Evolutionary conservation across 2,888 invertebrate species (phyloP).

Genomic region (Brenthis hecate): DNA sequence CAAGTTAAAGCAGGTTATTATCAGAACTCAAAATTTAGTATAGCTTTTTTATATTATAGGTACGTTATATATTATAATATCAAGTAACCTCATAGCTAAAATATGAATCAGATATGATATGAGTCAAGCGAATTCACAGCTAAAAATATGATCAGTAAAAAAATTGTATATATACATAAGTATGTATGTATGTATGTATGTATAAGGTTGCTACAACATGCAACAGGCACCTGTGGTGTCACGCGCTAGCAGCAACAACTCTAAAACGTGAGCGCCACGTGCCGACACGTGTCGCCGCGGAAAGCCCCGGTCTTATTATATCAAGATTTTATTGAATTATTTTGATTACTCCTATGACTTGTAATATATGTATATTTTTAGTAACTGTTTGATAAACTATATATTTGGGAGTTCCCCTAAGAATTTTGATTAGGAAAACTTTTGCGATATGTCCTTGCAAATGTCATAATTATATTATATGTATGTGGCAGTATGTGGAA

Average conservation of each 20-base stretch:
- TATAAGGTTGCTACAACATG: background rate
- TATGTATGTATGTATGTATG: background rate
- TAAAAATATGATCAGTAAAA: too few species aligned
- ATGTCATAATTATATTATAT: too few species aligned
- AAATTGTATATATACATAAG: too few species aligned
- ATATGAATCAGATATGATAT: too few species aligned
- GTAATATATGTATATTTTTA: background rate
- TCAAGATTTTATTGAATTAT: slow-evolving; percentile 12
- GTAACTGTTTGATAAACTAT: background rate
- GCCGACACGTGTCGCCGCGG: slow-evolving; percentile 8
- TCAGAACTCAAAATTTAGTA: background rate
- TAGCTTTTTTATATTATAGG: too few species aligned
- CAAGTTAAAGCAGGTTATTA: background rate
- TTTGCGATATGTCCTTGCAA: too few species aligned
- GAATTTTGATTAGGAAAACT: too few species aligned
- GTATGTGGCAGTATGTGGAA: too few species aligned
- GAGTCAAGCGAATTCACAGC: too few species aligned
- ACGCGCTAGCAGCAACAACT: background rate
- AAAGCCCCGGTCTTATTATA: slow-evolving; percentile 7
- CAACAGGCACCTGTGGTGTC: background rate
- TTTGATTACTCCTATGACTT: background rate
- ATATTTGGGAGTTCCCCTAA: too few species aligned
- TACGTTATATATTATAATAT: too few species aligned
- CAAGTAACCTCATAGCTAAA: too few species aligned
- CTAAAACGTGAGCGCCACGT: slow-evolving; percentile 12